A percentile compares a stretch with the other conserved stretches of the same genome.
phyloP scores from a whole-genome alignment of 2,113 vertebrate species.

The Muntiacus muntjak region DNA sequence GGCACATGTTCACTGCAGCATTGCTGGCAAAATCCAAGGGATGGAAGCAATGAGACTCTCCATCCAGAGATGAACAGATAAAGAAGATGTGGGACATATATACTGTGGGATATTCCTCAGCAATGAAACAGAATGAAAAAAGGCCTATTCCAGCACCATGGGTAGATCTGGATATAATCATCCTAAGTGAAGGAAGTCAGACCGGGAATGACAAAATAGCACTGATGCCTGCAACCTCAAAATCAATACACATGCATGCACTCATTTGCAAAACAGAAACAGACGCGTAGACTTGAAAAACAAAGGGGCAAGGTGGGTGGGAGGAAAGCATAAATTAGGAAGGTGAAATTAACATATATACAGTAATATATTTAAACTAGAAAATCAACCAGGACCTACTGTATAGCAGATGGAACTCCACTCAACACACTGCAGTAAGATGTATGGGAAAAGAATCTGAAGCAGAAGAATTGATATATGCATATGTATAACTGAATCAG shows the following conservation, averaged over 20 bases:
- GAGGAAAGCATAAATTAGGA: not conserved
- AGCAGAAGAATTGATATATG: not conserved
- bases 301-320: not conserved
- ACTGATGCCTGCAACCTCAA: not conserved
- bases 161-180: not conserved
- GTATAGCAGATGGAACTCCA: not conserved
- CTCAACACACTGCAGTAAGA: not conserved
- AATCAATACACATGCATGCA: not conserved
- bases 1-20: not conserved
- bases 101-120: not conserved
- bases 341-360: not conserved
- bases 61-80: not conserved
- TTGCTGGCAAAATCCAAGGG: not conserved
- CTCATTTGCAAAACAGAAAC: not conserved
- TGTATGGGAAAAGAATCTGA: not conserved
- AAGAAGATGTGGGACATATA: not conserved
- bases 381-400: not conserved
- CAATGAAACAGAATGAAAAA: not conserved
- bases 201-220: not conserved
- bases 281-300: not conserved
- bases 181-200: not conserved
- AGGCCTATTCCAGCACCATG: not conserved
- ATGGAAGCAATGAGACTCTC: not conserved
- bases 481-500: not conserved
- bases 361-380: not conserved